Percentiles rank a stretch among this genome's conserved stretches.
phyloP scores from a whole-genome alignment of 2,888 invertebrate genomes.

The Pterostichus niger region DNA sequence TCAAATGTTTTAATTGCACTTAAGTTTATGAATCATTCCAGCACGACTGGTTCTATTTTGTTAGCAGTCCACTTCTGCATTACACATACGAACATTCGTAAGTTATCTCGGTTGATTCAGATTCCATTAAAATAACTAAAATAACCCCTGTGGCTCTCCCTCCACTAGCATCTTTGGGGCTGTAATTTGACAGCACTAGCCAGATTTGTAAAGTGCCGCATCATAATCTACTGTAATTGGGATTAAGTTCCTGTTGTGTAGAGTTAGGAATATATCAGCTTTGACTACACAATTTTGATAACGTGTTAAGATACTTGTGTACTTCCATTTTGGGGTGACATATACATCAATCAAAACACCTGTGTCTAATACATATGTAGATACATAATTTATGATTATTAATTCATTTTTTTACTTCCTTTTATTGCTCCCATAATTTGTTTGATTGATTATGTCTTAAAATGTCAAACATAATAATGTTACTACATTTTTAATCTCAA shows the following conservation, averaged over 20 bases:
- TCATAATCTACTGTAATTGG: no score
- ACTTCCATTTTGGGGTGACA: constrained; percentile 4
- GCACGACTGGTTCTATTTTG: neutral
- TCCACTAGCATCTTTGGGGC: no score
- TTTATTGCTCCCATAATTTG: constrained; percentile 6
- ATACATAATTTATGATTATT: constrained; percentile 28
- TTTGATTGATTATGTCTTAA: constrained; percentile 25
- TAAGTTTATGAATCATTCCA: constrained; percentile 31
- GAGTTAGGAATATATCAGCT: no score
- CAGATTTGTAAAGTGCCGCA: neutral
- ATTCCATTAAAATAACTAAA: no score
- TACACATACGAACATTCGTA: neutral
- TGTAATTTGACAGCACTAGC: no score
- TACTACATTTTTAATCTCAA: no score
- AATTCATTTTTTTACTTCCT: constrained; percentile 31
- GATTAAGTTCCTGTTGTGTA: no score
- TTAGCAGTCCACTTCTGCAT: neutral
- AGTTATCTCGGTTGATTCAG: neutral
- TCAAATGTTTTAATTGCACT: constrained; percentile 23
- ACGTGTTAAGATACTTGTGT: neutral
- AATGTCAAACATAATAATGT: neutral
- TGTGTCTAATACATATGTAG: neutral
- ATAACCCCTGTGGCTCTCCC: no score
- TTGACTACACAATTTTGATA: no score
- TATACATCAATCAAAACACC: constrained; percentile 36